phyloP scores from a whole-genome alignment of 2,888 invertebrate species.

The Scaptomyza polygonia region DNA sequence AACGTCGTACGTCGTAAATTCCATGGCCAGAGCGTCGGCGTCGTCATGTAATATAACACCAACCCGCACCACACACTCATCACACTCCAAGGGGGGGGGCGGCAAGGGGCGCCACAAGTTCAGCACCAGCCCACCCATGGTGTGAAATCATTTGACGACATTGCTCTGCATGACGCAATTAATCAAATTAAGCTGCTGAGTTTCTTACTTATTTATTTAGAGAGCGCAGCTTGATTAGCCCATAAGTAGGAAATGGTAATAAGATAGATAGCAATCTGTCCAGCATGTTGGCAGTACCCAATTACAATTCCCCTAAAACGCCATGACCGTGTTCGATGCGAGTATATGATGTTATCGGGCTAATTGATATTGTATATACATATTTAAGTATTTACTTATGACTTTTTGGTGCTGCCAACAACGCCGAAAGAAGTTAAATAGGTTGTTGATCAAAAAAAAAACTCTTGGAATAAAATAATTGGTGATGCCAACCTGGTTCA shows the following conservation, averaged over 20 bases:
- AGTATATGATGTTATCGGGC: not conserved
- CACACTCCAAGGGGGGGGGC: constrained; percentile 60
- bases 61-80: constrained; percentile 58
- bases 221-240: constrained; percentile 61
- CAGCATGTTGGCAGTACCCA: constrained; percentile 32
- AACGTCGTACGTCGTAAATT: constrained; percentile 77
- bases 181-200: constrained; percentile 71
- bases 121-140: constrained; percentile 27
- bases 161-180: constrained; percentile 77
- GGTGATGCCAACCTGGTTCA: no score
- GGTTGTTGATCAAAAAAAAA: no score
- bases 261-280: constrained; percentile 15
- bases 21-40: constrained; percentile 30
- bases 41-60: constrained; percentile 72
- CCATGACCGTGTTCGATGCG: not conserved
- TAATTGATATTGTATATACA: constrained; percentile 2
- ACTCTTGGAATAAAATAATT: no score
- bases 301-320: not conserved
- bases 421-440: not conserved
- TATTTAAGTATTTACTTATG: not conserved
- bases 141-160: constrained; percentile 77
- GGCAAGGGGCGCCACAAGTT: not conserved
- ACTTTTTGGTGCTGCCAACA: not conserved
- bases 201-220: constrained; percentile 38
- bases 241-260: constrained; percentile 60